A percentile compares a stretch with the other conserved stretches of the same genome.
These are phyloP conservation scores for Neoaliturus tenellus DNA, from an alignment of 2,888 invertebrate species.

Conservation along the genomic window DNA sequence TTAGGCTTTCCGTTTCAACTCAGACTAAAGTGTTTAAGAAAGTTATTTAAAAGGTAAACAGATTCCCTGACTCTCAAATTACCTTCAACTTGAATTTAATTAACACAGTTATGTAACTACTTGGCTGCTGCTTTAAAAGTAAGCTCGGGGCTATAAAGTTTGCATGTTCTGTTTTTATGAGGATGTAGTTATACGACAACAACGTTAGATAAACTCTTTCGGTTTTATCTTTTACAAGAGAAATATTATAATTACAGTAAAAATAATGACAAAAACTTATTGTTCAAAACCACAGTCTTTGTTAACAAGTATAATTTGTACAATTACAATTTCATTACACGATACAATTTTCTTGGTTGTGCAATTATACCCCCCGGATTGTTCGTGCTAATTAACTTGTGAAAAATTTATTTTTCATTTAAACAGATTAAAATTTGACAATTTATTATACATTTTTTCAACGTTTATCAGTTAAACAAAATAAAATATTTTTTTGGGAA, in stretches of 20 bases:
- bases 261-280: no score
- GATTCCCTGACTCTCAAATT: conserved; percentile 23
- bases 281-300: no score
- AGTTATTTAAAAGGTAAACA: conserved; percentile 33
- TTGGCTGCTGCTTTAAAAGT: conserved; percentile 26
- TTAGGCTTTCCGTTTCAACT: neutral
- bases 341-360: no score
- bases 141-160: conserved; percentile 24
- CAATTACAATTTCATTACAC: no score
- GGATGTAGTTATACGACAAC: conserved; percentile 6
- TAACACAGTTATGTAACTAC: conserved; percentile 29
- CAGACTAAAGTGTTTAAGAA: conserved; percentile 28
- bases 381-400: no score
- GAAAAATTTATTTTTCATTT: no score
- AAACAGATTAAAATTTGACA: no score
- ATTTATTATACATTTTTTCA: no score
- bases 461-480: no score
- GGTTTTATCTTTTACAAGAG: neutral
- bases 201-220: conserved; percentile 13
- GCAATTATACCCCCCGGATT: no score
- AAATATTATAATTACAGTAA: neutral
- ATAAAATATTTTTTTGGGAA: no score
- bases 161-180: conserved; percentile 24
- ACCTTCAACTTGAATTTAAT: conserved; percentile 30
- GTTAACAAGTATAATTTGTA: no score